Conservation (phyloP, 1,140 invertebrate genomes). For the Papilio helenus region DNA sequence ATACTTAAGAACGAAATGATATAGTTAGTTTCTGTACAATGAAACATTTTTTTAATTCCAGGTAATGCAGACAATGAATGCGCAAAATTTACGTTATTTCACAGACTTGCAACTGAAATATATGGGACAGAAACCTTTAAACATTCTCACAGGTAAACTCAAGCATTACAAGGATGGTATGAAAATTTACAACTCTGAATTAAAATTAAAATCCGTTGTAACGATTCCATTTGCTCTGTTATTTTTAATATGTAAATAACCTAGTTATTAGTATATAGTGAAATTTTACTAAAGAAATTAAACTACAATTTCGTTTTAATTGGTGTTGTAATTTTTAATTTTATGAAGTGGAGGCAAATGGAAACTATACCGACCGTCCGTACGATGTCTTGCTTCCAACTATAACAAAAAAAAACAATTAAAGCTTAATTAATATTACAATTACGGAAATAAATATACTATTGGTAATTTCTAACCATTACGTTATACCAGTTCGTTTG, state of each 20-base stretch:
- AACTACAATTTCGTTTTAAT: background rate
- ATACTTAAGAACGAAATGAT: too few species aligned
- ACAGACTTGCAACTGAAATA: conserved; percentile 62
- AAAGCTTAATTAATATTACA: background rate
- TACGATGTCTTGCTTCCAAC: conserved; percentile 19
- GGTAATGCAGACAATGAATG: conserved; percentile 67
- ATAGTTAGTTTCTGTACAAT: background rate
- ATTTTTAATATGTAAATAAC: conserved; percentile 34
- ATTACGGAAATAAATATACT: background rate
- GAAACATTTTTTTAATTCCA: conserved; percentile 42
- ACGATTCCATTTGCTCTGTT: conserved; percentile 7
- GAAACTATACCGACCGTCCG: background rate
- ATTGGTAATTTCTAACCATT: background rate
- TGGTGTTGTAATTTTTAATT: conserved; percentile 13
- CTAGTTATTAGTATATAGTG: background rate
- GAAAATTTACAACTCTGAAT: conserved; percentile 42
- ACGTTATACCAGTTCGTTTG: conserved; percentile 27
- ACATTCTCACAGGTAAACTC: conserved; percentile 63
- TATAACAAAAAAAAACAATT: background rate
- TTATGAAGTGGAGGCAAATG: conserved; percentile 21
- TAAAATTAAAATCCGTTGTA: background rate
- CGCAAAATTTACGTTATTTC: conserved; percentile 56
- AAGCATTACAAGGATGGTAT: conserved; percentile 48
- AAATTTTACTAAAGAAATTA: background rate
- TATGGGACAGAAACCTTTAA: conserved; percentile 58